Evolutionary conservation across 2,888 invertebrate genomes (phyloP), one percentile per base, ranked within the genome.

Genomic region (Drosophila tanythrix): DNA sequence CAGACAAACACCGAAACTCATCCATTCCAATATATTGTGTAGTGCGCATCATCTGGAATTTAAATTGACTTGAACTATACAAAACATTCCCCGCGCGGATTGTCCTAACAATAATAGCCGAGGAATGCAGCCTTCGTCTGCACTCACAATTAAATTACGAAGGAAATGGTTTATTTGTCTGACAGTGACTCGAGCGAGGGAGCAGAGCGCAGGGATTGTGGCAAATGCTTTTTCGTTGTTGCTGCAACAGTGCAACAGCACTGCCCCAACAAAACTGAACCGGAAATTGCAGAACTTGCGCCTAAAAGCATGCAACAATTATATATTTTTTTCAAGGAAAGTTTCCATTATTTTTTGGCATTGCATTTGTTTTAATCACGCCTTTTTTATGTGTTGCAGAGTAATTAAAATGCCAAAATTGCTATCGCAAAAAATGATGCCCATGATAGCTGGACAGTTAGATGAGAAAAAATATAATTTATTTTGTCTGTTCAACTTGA

Each of bases 221-320:
- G 3, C 21, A 25, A 36, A 36, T 36, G 7, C n/a, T 13, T 13
- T 27, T 36, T 8, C 10, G 5, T 21, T 15, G 15, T 11, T 55
- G 25, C 25, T 4, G 29, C 29, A 60, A 66, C 68, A 73, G 73
- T 81, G 73, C 72, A 65, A 51, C 53, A 65, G 53, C 53, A 43
- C 50, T 59, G 62, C 57, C 76, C 21, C 33, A 46, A 27, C 57
- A 21, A 63, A 63, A 60, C 48, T 53, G 38, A 46, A 66, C 58
- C 67, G 58, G 77, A 81, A 79, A 79, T 53, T 65, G n/a, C 73
- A 50, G 29, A 75, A n/a, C 13, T 43, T 21, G 18, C 56, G 76
- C 82, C 75, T 80, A 73, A 87, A 84, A 89, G 89, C 88, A 78
- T 74, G 76, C 87, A 64, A 75, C 75, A 74, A 82, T 75, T 83